Percentiles rank a stretch among this genome's conserved stretches.
These are phyloP conservation scores for Sesamia nonagrioides DNA, from an alignment of 1,140 invertebrate species.

Conservation along the genomic window DNA sequence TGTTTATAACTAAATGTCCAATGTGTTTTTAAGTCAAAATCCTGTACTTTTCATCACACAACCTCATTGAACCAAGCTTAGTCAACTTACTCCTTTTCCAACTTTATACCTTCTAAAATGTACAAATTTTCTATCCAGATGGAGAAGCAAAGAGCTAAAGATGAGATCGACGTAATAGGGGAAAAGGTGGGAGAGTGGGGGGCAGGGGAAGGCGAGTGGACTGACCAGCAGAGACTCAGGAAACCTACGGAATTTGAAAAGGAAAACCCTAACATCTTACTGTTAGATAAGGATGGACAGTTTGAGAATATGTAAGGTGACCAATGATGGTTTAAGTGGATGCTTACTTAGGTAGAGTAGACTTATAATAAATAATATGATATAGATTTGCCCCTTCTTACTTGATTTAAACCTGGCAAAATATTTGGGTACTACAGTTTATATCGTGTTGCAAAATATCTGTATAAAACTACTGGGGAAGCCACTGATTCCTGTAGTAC, in stretches of 20 bases:
- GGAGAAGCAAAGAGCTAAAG: slow-evolving; percentile 85
- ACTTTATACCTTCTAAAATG: neutral
- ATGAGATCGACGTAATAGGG: slow-evolving; percentile 91
- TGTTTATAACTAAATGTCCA: too few species aligned
- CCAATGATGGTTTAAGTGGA: neutral
- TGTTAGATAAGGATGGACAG: slow-evolving; percentile 92
- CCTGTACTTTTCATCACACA: neutral
- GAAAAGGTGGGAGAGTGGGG: slow-evolving; percentile 88
- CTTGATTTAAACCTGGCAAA: too few species aligned
- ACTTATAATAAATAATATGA: neutral
- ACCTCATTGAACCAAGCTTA: neutral
- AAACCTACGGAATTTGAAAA: slow-evolving; percentile 92
- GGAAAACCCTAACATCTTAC: slow-evolving; percentile 93
- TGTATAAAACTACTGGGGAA: too few species aligned
- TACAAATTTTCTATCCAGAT: slow-evolving; percentile 60
- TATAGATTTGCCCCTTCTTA: too few species aligned
- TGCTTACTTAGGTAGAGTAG: neutral
- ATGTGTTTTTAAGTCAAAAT: too few species aligned
- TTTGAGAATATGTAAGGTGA: slow-evolving; percentile 91
- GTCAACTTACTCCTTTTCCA: neutral
- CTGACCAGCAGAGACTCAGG: slow-evolving; percentile 90
- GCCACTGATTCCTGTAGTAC: too few species aligned
- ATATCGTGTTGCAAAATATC: too few species aligned
- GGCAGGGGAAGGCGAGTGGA: slow-evolving; percentile 90
- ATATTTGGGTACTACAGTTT: too few species aligned